Conservation (phyloP, 2,888 invertebrate genomes). For the Campopleginae sp. region DNA sequence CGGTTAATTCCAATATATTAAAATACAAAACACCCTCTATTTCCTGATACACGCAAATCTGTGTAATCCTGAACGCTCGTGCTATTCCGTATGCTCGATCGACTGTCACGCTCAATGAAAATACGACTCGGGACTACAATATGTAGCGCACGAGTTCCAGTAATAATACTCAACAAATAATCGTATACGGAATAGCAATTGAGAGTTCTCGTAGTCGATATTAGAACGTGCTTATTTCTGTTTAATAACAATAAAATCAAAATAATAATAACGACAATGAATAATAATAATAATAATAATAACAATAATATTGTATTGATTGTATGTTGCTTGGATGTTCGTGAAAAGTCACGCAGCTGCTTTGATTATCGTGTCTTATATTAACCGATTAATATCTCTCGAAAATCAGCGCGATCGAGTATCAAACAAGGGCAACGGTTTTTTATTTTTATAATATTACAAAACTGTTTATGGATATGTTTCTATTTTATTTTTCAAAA, state of each 20-base stretch:
- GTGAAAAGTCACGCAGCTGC: conserved; percentile 39
- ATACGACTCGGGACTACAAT: not conserved
- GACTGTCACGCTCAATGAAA: not conserved
- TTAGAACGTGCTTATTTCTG: conserved; percentile 55
- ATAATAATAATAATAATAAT: conserved; percentile 17
- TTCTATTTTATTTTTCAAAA: not conserved
- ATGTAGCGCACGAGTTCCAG: not conserved
- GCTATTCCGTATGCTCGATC: conserved; percentile 50
- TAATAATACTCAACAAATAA: not conserved
- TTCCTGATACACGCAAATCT: conserved; percentile 61
- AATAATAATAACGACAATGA: conserved; percentile 2
- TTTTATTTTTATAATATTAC: not conserved
- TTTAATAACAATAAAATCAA: conserved; percentile 16
- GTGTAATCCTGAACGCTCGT: conserved; percentile 46
- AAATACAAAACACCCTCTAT: conserved; percentile 5
- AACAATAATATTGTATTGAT: conserved; percentile 35
- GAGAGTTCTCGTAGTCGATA: conserved; percentile 52
- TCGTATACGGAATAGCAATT: conserved; percentile 54
- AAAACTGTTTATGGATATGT: not conserved
- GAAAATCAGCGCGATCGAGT: conserved; percentile 3
- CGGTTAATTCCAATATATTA: conserved; percentile 24
- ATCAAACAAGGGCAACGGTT: not conserved
- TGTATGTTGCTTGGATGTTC: conserved; percentile 62
- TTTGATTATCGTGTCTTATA: conserved; percentile 40
- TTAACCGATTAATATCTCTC: not conserved